Evolutionary conservation across 2,888 invertebrate genomes (phyloP).

Genomic region (Nudaria mundana): DNA sequence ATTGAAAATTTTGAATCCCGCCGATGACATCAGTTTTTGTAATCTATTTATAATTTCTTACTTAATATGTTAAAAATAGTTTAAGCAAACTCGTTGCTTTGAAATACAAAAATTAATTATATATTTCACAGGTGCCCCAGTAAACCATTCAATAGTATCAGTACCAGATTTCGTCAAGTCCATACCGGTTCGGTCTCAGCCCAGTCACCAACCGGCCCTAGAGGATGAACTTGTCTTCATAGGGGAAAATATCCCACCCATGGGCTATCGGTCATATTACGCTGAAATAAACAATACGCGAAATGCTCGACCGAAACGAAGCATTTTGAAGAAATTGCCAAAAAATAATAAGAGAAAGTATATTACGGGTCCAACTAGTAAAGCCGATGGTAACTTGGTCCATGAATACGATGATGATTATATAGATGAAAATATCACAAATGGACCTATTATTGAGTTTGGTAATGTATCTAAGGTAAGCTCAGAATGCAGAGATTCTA

Average conservation of each 20-base stretch:
- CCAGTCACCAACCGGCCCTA: background rate
- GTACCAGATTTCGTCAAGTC: slow-evolving; percentile 78
- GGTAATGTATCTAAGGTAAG: slow-evolving; percentile 3
- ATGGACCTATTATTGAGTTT: background rate
- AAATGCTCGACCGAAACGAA: slow-evolving; percentile 18
- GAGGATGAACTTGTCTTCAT: slow-evolving; percentile 85
- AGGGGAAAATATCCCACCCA: slow-evolving; percentile 83
- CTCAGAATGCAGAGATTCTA: too few species aligned
- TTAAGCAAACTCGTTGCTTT: too few species aligned
- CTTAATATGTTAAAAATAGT: too few species aligned
- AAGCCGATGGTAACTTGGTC: slow-evolving; percentile 22
- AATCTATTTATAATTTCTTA: too few species aligned
- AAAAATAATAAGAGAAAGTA: slow-evolving; percentile 43
- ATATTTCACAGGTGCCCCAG: slow-evolving; percentile 57
- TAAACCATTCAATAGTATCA: slow-evolving; percentile 82
- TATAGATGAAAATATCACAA: slow-evolving; percentile 18
- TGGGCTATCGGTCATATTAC: slow-evolving; percentile 85
- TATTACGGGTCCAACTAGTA: slow-evolving; percentile 35
- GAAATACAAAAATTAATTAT: too few species aligned
- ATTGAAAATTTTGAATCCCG: too few species aligned
- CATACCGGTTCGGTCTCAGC: slow-evolving; percentile 72
- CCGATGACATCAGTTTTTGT: too few species aligned
- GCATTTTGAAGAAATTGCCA: slow-evolving; percentile 41
- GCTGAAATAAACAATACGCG: slow-evolving; percentile 39
- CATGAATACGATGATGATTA: slow-evolving; percentile 28